These are phyloP conservation scores for Charaxes varanes DNA, from an alignment of 1,140 invertebrate species.

Conservation along the genomic window DNA sequence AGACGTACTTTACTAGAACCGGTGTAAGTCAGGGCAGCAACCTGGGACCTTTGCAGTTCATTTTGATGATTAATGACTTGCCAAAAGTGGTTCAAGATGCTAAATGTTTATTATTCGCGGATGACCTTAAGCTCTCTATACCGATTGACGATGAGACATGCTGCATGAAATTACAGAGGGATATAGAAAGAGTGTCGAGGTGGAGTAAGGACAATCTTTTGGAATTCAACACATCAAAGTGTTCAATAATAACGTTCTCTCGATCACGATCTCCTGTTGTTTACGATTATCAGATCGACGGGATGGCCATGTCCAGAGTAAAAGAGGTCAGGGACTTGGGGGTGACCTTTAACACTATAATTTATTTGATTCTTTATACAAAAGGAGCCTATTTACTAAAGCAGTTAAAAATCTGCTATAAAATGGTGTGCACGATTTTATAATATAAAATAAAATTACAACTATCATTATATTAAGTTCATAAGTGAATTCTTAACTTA, in stretches of 20 bases:
- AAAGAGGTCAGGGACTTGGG: neutral
- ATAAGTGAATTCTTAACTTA: too few species aligned
- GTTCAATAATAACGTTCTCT: slow-evolving; percentile 15
- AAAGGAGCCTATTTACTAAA: too few species aligned
- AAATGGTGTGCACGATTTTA: too few species aligned
- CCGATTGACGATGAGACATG: too few species aligned
- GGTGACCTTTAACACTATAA: too few species aligned
- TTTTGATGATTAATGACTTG: slow-evolving; percentile 26
- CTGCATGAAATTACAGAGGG: slow-evolving; percentile 18
- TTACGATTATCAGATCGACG: neutral
- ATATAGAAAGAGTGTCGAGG: slow-evolving; percentile 3
- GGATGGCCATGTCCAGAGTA: neutral
- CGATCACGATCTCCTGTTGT: slow-evolving; percentile 10
- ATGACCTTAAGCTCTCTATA: too few species aligned
- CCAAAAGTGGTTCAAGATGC: slow-evolving; percentile 13
- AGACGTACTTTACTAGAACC: slow-evolving; percentile 21
- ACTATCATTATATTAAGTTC: too few species aligned
- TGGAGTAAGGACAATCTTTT: slow-evolving; percentile 25
- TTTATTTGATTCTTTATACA: too few species aligned
- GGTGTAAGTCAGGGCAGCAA: slow-evolving; percentile 27
- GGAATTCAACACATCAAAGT: slow-evolving; percentile 24
- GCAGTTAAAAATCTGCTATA: too few species aligned
- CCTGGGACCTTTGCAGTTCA: slow-evolving; percentile 21
- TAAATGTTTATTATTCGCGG: slow-evolving; percentile 23
- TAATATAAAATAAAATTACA: too few species aligned